These are phyloP conservation scores for Serilophus lunatus DNA, from an alignment of 2,113 vertebrate species.

Conservation along the genomic window DNA sequence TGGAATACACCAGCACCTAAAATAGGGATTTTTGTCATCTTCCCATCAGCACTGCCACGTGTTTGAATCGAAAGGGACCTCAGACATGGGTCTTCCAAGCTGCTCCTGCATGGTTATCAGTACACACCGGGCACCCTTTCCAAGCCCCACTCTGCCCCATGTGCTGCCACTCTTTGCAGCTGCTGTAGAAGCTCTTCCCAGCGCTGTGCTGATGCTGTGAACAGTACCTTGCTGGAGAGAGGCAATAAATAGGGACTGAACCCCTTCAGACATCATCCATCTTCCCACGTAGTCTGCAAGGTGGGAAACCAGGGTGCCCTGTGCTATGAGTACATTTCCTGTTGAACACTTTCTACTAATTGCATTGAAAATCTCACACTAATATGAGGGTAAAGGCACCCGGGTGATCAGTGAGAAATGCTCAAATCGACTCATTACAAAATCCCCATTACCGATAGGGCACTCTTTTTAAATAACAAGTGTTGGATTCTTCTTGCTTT, in stretches of 20 bases:
- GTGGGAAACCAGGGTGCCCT: background rate
- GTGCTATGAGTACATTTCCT: background rate
- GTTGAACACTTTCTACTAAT: background rate
- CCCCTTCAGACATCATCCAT: background rate
- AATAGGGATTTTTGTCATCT: background rate
- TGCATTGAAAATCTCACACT: background rate
- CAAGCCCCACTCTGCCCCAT: background rate
- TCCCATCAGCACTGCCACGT: background rate
- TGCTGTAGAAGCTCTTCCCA: background rate
- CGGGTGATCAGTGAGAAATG: background rate
- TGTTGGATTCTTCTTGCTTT: background rate
- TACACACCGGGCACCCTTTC: background rate
- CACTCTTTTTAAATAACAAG: background rate
- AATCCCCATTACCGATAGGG: background rate
- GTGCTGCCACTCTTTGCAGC: background rate
- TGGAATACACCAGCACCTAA: background rate
- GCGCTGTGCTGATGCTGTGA: accelerated
- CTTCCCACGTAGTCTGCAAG: background rate
- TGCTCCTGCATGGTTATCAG: background rate
- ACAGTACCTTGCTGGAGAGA: background rate
- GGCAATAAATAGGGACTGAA: background rate
- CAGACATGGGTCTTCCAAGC: background rate
- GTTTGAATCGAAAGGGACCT: background rate
- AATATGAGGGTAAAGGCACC: background rate
- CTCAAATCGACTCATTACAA: background rate